Base-by-base conservation (phyloP, 2,888 invertebrate species). In the Danaus chrysippus region DNA sequence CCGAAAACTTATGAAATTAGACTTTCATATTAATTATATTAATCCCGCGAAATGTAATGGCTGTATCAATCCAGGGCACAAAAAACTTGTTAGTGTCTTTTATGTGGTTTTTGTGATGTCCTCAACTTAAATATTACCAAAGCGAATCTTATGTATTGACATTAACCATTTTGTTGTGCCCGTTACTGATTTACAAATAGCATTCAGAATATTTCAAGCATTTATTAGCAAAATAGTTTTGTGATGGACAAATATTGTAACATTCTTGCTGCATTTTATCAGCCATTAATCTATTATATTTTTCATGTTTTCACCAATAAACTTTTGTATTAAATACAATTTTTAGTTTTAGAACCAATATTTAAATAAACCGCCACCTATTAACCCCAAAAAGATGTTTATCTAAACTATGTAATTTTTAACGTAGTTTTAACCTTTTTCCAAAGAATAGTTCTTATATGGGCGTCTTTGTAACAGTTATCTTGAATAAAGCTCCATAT, bases 251-350 rank as follows among this genome's bases (percentile, higher is more conserved):
- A 79, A 85, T 88, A 89, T 91, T 91, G 91, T 91, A 89, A 90
- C 84, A 87, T 88, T 90, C 89, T 88, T 84, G 90, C 91, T 91
- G 90, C 91, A 89, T 91, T 90, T 90, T 90, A 89, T 88, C 91
- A 91, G 90, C 90, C 91, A 90, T 89, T 90, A 88, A 87, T 89
- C 90, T 88, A 90, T 90, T 90, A 91, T 91, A 91, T 91, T 91
- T 91, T 91, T 89, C 91, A 91, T 91, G 91, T 91, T 91, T 91
- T 91, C 91, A 91, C 91, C 91, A 91, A 91, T 91, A 91, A 90
- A 91, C 87, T 88, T 91, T 91, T 91, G 91, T 91, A 91, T 91
- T 89, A 90, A 90, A 91, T 91, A 90, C 89, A 90, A 87, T 86
- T 89, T 90, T 91, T 91, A 91, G 91, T 91, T 91, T 91, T 88